phyloP scores from a whole-genome alignment of 2,113 vertebrate species.

The Nothobranchius kuhntae region DNA sequence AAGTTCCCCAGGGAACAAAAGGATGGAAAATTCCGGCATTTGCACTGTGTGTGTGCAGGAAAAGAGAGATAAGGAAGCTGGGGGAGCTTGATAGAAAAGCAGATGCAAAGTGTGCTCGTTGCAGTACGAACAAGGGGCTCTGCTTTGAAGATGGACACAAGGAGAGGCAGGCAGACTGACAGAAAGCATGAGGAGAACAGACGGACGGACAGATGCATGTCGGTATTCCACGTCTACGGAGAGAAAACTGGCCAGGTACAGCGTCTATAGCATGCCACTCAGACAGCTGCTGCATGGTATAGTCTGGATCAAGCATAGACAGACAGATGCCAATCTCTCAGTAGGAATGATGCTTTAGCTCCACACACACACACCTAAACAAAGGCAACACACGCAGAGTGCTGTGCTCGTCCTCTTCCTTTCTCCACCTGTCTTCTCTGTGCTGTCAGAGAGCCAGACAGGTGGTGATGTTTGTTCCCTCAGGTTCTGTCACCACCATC shows the following conservation, averaged over 20 bases:
- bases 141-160: conserved; percentile 25
- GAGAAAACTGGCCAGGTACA: conserved; percentile 49
- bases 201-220: conserved; percentile 62
- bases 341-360: conserved; percentile 43
- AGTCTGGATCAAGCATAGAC: conserved; percentile 44
- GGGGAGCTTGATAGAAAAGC: conserved; percentile 19
- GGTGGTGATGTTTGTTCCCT: conserved; percentile 71
- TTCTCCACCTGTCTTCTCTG: conserved; percentile 72
- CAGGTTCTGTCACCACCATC: conserved; percentile 57
- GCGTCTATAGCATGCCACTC: conserved; percentile 40
- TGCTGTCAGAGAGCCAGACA: conserved; percentile 73
- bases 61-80: conserved; percentile 38
- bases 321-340: conserved; percentile 71
- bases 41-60: conserved; percentile 1
- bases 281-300: conserved; percentile 42
- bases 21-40: conserved; percentile 11
- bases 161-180: conserved; percentile 57
- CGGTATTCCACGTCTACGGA: conserved; percentile 29
- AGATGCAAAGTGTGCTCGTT: conserved; percentile 25
- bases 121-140: conserved; percentile 26
- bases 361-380: conserved; percentile 5
- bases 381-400: conserved; percentile 11
- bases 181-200: conserved; percentile 59
- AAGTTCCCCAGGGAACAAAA: conserved; percentile 31
- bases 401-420: conserved; percentile 43